Base-by-base conservation (phyloP, 2,888 invertebrate genomes). In the Pollenia griseotomentosa region DNA sequence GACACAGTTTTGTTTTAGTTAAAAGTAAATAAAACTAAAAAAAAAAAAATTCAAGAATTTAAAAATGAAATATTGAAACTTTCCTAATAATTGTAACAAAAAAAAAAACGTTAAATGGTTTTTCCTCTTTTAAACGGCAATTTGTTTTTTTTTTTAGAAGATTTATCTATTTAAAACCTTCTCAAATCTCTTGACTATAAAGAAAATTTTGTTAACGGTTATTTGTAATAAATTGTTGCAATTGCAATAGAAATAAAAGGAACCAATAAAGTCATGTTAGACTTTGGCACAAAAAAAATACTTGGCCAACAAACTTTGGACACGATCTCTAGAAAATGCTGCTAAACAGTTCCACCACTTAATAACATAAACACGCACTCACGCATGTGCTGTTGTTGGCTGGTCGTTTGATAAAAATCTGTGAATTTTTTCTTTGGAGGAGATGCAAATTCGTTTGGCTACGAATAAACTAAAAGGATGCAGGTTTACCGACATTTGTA, bases 351-450 rank as follows among this genome's bases (percentile, higher is more conserved):
- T 80, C 74, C 87, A 87, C 81, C 84, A 82, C 74, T 84, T 61
- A 71, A 75, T 55, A 71, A 79, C 78, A 80, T 74, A 63, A 70
- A 83, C 84, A 87, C 84, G 84, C 87, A 87, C 87, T 87, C 87
- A 87, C 87, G 87, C 87, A 87, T 84, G 73, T 57, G 71, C 23
- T 78, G 57, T 75, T 71, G 14, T 51, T 14, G 16, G 33, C 33
- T 46, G 14, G 5, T 19, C 40, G 42, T 33, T 10, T 57, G 74
- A 75, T 75, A 65, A 23, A 57, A 51, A 78, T 83, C 83, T 40
- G 68, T 33, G 1, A 0, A 5, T 33, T 33, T 65, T 73, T 33
- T 42, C 51, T 44, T 44, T 33, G 66, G 7, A 79, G 79, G 79
- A 79, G 84, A 84, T 84, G 84, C 74, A 84, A 84, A 84, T 84